Evolutionary conservation across 2,113 vertebrate genomes (phyloP).

Genomic region (Genyomyrus donnyi): DNA sequence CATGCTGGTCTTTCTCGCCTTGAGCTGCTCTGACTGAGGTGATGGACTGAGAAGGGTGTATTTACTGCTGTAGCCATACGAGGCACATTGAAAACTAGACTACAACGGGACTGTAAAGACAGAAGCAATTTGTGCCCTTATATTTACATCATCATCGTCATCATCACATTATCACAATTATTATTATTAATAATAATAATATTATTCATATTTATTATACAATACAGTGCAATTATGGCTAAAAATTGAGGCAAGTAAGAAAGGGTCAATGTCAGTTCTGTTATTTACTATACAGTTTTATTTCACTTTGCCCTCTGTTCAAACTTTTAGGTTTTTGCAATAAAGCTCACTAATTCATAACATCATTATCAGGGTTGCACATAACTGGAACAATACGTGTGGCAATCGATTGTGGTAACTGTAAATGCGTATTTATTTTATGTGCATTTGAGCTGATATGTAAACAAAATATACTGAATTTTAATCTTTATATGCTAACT

Average conservation of each 20-base stretch:
- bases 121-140: background rate
- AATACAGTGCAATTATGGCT: background rate
- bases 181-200: background rate
- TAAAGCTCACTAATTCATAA: background rate
- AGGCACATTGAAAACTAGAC: background rate
- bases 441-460: no score
- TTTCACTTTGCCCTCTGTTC: background rate
- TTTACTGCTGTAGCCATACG: background rate
- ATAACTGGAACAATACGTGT: no score
- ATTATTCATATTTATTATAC: background rate
- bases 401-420: no score
- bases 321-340: background rate
- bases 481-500: background rate
- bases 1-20: conserved; percentile 34
- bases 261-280: background rate
- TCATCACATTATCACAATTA: background rate
- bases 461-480: background rate
- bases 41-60: conserved; percentile 18
- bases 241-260: background rate
- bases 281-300: background rate
- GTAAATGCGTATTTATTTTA: no score
- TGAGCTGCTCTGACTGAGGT: conserved; percentile 26
- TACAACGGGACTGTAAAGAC: background rate
- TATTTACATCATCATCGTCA: background rate
- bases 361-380: no score